Base-by-base conservation (phyloP, 2,888 invertebrate species). In the Morpho helenor region DNA sequence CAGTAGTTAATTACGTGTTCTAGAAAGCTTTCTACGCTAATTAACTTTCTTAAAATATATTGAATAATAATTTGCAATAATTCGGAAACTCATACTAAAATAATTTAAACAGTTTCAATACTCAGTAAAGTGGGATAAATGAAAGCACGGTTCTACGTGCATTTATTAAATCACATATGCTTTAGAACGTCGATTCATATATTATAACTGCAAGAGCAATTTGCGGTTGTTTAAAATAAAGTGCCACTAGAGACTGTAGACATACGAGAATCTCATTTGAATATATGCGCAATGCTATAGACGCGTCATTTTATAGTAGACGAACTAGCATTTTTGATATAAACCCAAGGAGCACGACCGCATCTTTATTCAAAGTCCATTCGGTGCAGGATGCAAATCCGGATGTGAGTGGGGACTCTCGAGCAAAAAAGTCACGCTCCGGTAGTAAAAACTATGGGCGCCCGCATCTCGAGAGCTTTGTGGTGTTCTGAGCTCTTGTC, bases 351-450 rank as follows among this genome's bases (percentile, higher is more conserved):
- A 64, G 63, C 64, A 70, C 62, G 65, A 64, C 63, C 62, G 65
- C 62, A 73, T 77, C 76, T 76, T 73, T 73, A 74, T 74, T 77
- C 71, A 69, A 68, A 70, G 70, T 67, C 65, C 67, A 69, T 69
- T 67, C 66, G 63, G 60, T 65, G 71, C 71, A 70, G 70, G 73
- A 77, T 77, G 77, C 73, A 79, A 77, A 77, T 79, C 70, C 70
- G 65, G 67, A 60, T 66, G 66, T 64, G 54, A 65, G 63, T 64
- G 60, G 65, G 53, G 66, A 67, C 71, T 76, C 71, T 70, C 74
- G 72, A 74, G 74, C 69, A 75, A 77, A 76, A 77, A 77, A 75
- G 76, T 77, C 78, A 80, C 78, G 78, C 72, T 66, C 63, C 70
- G 71, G 61, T 70, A 73, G 71, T 79, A 81, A 80, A 81, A 77